Percentiles rank a stretch among this genome's conserved stretches.
These are phyloP conservation scores for Netelia fuscicornis DNA, from an alignment of 2,888 invertebrate species.

Conservation along the genomic window DNA sequence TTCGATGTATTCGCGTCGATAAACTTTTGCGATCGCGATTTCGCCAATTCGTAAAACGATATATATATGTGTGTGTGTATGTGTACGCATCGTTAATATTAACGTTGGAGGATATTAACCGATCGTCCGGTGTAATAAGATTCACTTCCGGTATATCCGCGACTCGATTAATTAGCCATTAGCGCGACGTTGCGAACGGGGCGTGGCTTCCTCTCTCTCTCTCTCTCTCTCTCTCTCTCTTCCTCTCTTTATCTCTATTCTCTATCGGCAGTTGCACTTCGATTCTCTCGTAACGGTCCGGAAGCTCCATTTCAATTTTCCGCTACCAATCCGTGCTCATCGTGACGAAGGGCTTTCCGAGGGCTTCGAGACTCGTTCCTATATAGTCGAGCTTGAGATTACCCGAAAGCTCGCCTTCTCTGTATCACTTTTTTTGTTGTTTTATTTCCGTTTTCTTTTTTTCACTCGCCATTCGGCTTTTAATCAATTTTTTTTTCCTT, in stretches of 20 bases:
- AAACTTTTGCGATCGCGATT: not conserved
- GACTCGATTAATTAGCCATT: conserved; percentile 60
- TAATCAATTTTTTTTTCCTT: not conserved
- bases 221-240: not conserved
- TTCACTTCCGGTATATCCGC: conserved; percentile 46
- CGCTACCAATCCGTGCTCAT: not conserved
- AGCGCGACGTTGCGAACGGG: conserved; percentile 22
- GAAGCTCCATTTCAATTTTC: conserved; percentile 22
- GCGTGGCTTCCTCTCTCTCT: conserved; percentile 4
- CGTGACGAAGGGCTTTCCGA: not conserved
- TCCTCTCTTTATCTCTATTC: not conserved
- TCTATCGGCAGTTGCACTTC: conserved; percentile 32
- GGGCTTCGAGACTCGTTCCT: not conserved
- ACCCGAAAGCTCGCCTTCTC: too few species aligned
- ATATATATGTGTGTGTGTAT: conserved; percentile 5
- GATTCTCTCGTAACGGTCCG: conserved; percentile 22
- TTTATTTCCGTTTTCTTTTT: not conserved
- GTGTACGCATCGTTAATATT: not conserved
- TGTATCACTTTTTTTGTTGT: not conserved
- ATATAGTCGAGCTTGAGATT: not conserved
- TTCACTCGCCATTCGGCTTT: not conserved
- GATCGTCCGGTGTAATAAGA: conserved; percentile 38
- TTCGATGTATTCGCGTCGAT: not conserved
- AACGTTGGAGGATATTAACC: conserved; percentile 23
- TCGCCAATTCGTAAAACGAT: not conserved